Evolutionary conservation across 1,140 invertebrate species (phyloP).

Genomic region (Thaumatotibia leucotreta): DNA sequence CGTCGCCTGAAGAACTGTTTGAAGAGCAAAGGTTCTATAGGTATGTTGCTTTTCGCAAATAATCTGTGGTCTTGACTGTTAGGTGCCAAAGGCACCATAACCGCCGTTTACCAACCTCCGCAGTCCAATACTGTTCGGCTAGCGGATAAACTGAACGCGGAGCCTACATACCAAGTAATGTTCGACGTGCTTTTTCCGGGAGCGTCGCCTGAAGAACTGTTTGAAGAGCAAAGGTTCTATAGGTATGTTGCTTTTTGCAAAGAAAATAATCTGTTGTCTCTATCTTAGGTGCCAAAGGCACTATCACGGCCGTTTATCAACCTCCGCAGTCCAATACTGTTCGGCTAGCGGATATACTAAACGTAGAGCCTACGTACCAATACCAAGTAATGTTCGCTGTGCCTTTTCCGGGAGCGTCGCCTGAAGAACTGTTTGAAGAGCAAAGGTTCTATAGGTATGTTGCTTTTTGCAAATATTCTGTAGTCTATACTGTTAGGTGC

Average conservation of each 20-base stretch:
- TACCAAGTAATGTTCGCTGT: constrained; percentile 89
- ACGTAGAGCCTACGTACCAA: constrained; percentile 78
- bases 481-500: background rate
- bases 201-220: no score
- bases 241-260: no score
- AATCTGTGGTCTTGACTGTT: no score
- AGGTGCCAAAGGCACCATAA: no score
- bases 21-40: constrained; percentile 66
- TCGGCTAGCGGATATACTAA: constrained; percentile 58
- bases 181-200: no score
- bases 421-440: constrained; percentile 75
- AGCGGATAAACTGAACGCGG: no score
- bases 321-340: constrained; percentile 69
- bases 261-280: no score
- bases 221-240: no score
- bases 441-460: constrained; percentile 59
- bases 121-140: no score
- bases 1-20: constrained; percentile 78
- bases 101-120: no score
- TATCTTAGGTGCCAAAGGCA: no score
- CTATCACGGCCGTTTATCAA: constrained; percentile 84
- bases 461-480: background rate
- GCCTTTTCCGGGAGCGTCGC: constrained; percentile 82
- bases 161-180: no score
- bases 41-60: constrained; percentile 24